Evolutionary conservation across 2,888 invertebrate species (phyloP), one percentile per base, ranked within the genome.

Genomic region (Lasioglossum oenotherae): DNA sequence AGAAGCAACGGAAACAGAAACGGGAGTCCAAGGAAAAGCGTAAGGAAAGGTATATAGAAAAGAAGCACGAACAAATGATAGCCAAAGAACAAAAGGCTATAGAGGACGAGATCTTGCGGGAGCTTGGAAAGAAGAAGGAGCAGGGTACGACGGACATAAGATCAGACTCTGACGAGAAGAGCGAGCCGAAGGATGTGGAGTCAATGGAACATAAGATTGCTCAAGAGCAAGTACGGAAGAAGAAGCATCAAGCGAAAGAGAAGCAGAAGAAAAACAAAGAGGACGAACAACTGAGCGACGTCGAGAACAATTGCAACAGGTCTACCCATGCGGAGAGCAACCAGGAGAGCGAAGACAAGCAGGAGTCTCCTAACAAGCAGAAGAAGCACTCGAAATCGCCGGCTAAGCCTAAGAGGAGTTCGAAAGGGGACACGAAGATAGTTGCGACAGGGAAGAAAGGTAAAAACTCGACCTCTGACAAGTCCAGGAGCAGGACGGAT

Each of bases 41-140:
- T 2, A 95, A 95, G 19, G 95, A 95, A 69, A 88, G 95, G 5
- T 94, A 95, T 23, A 90, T 95, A 16, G 95, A 95, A 78, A 95
- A 95, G 84, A 95, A 95, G 49, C 93, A 95, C 79, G 95, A 95
- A 78, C 94, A 95, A 75, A 94, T 95, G 85, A 94, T 95, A 80
- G 95, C 95, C 1, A 95, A 95, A 71, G 95, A 95, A 74, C 95
- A 95, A 72, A 95, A 94, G 71, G 95, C 95, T 0, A 95, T 95
- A 19, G 94, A 95, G 72, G 95, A 95, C 44, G 94, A 94, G 78
- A 95, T 95, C 75, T 82, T 95, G 44, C 89, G 95, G 12, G 95
- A 95, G 49, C 88, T 95, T 12, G 94, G 93, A 14, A 94, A 94
- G 78, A 93, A 92, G 69, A 93, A 93, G 57, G 93, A 93, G 1